phyloP scores from a whole-genome alignment of 2,797 vertebrate genomes.

The Toxotes lorentzi region DNA sequence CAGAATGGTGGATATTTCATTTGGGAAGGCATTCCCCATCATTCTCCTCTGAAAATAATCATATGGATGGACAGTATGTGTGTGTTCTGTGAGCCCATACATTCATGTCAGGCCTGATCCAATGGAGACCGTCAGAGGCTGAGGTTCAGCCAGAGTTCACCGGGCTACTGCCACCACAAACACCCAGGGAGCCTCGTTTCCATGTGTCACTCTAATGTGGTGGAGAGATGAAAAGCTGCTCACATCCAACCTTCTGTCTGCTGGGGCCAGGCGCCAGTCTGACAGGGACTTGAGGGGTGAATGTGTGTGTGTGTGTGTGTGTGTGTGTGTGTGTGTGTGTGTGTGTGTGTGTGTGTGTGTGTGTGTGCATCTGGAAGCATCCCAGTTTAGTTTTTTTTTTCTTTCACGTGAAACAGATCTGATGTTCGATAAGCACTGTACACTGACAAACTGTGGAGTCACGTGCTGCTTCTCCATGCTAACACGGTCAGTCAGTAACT shows the following conservation, averaged over 20 bases:
- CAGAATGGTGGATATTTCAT: neutral
- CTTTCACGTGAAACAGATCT: neutral
- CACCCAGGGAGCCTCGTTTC: slow-evolving; percentile 54
- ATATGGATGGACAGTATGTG: slow-evolving; percentile 21
- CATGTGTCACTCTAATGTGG: slow-evolving; percentile 70
- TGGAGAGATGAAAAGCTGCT: slow-evolving; percentile 44
- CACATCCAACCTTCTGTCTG: slow-evolving; percentile 44
- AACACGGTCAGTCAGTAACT: no score
- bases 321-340: neutral
- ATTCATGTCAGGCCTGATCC: slow-evolving; percentile 14
- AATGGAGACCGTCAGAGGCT: slow-evolving; percentile 33
- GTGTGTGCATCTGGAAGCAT: neutral
- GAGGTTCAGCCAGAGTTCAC: slow-evolving; percentile 75
- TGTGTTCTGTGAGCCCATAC: slow-evolving; percentile 27
- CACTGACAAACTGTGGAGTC: no score
- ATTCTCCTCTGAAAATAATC: neutral
- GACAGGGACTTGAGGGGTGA: neutral
- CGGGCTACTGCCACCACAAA: slow-evolving; percentile 53
- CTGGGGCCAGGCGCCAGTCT: slow-evolving; percentile 23
- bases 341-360: neutral
- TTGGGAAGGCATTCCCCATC: neutral
- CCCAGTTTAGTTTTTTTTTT: neutral
- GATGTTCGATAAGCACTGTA: neutral
- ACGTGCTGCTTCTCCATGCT: no score
- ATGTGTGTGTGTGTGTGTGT: slow-evolving; percentile 2